Evolutionary conservation across 2,797 vertebrate species (phyloP).

Genomic region (Spinibarbus caldwelli): DNA sequence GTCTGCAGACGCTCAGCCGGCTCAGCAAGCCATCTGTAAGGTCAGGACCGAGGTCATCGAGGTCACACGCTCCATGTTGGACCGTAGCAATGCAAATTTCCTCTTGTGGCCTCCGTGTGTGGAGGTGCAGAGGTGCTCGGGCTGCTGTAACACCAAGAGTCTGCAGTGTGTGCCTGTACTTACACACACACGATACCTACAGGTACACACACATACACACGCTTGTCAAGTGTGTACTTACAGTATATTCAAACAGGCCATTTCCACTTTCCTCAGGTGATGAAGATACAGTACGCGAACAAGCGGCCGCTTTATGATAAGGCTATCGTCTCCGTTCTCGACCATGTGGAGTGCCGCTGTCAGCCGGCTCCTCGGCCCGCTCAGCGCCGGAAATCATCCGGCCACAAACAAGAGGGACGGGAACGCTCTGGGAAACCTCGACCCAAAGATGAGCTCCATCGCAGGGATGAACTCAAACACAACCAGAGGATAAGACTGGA

Average conservation of each 20-base stretch:
- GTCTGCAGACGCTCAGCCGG: constrained; percentile 81
- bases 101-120: constrained; percentile 94
- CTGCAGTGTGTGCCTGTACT: constrained; percentile 86
- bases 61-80: constrained; percentile 90
- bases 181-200: constrained; percentile 78
- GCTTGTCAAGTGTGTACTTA: not conserved
- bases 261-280: constrained; percentile 78
- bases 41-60: constrained; percentile 91
- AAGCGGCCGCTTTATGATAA: constrained; percentile 84
- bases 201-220: constrained; percentile 70
- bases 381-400: constrained; percentile 69
- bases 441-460: constrained; percentile 79
- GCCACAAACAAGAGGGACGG: constrained; percentile 66
- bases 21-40: constrained; percentile 93
- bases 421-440: constrained; percentile 65
- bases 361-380: constrained; percentile 69
- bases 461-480: constrained; percentile 78
- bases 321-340: constrained; percentile 89
- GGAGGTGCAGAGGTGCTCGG: constrained; percentile 96
- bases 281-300: constrained; percentile 89
- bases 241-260: not conserved
- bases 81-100: constrained; percentile 93
- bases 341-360: constrained; percentile 92
- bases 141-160: constrained; percentile 92
- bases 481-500: constrained; percentile 76